A percentile compares a stretch with the other conserved stretches of the same genome.
Evolutionary conservation across 2,797 vertebrate species (phyloP).

Genomic region (Aulostomus chinensis): DNA sequence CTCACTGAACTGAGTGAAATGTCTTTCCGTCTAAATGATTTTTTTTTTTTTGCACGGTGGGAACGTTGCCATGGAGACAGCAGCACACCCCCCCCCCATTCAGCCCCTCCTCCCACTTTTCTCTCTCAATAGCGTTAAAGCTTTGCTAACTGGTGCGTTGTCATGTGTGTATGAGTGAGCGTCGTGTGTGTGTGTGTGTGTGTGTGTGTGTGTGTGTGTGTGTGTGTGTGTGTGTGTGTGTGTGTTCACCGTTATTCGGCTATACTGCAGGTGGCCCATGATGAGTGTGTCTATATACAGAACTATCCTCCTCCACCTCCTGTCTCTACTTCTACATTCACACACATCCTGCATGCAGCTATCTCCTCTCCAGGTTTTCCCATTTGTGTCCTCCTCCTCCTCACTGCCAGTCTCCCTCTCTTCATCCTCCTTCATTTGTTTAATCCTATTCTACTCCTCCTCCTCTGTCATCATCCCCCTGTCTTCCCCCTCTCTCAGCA

Average conservation of each 20-base stretch:
- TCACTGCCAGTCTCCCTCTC: too few relatives aligned
- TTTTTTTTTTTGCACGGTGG: constrained; percentile 76
- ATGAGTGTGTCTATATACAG: constrained; percentile 59
- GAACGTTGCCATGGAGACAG: constrained; percentile 84
- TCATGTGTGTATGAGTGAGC: constrained; percentile 32
- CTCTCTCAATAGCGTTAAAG: constrained; percentile 49
- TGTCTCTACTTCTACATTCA: constrained; percentile 21
- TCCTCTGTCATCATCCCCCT: constrained; percentile 30
- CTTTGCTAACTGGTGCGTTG: constrained; percentile 59
- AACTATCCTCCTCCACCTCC: constrained; percentile 55
- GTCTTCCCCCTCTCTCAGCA: too few relatives aligned
- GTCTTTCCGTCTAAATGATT: constrained; percentile 82
- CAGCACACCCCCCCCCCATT: constrained; percentile 28
- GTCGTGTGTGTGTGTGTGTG: constrained; percentile 6
- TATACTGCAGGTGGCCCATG: too few relatives aligned
- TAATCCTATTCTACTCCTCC: constrained; percentile 66
- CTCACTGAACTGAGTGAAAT: constrained; percentile 82
- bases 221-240: too few relatives aligned
- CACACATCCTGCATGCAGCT: constrained; percentile 41
- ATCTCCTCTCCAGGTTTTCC: constrained; percentile 55
- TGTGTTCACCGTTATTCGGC: too few relatives aligned
- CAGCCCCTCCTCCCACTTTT: constrained; percentile 26
- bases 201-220: too few relatives aligned
- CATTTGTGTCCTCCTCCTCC: constrained; percentile 40
- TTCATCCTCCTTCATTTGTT: constrained; percentile 64